Conservation (phyloP, 2,113 vertebrate species). For the Notechis scutatus region DNA sequence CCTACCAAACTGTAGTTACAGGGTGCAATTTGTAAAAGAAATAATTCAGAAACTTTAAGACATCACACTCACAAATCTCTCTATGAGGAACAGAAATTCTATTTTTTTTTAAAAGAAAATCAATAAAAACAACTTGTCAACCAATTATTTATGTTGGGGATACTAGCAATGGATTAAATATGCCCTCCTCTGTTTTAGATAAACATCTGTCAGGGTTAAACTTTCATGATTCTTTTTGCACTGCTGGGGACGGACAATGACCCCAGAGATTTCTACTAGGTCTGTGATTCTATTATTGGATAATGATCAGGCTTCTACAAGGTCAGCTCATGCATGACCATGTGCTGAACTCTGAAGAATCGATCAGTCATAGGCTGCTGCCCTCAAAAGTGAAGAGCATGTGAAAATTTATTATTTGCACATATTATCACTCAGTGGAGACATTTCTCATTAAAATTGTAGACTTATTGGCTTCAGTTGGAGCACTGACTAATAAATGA, state of each 20-base stretch:
- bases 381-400: neutral
- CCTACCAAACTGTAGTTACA: neutral
- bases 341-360: conserved; percentile 8
- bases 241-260: neutral
- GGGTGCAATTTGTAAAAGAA: neutral
- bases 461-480: neutral
- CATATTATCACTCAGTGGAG: neutral
- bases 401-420: conserved; percentile 15
- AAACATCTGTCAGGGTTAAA: neutral
- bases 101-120: neutral
- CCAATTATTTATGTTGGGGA: neutral
- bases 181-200: neutral
- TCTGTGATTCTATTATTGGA: neutral
- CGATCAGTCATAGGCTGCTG: neutral
- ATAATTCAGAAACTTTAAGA: neutral
- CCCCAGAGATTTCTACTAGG: neutral
- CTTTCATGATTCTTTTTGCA: neutral
- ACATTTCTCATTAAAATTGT: neutral
- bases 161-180: neutral
- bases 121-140: neutral
- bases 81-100: neutral
- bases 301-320: neutral
- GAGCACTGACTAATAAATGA: conserved; percentile 1
- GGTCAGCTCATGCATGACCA: neutral
- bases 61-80: neutral